Base-by-base conservation (phyloP, 2,888 invertebrate genomes). In the Diloba caeruleocephala region DNA sequence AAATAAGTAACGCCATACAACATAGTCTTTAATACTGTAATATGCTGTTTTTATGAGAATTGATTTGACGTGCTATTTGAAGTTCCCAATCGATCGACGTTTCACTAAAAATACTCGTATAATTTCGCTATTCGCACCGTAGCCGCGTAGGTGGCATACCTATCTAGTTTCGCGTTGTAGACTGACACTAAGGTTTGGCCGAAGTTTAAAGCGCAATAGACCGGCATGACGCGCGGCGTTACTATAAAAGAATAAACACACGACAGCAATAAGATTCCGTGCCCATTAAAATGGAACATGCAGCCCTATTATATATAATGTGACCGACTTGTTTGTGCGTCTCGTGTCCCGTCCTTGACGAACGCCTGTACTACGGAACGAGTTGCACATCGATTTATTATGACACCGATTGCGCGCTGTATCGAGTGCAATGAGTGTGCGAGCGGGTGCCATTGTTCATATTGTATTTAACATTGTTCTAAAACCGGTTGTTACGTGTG, bases 381-480 rank as follows among this genome's bases (percentile, higher is more conserved):
- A 74, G 82, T 79, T 82, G 72, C 73, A 75, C 73, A 71, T 73
- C 63, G 71, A 78, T 80, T 76, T 77, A 76, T 81, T 78, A 78
- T 79, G 77, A 77, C 73, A 74, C 55, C 62, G 59, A 60, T 58
- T 51, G 61, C 33, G 26, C 26, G 14, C 41, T 17, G 15, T 26
- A 36, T 53, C 29, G 26, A 59, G 37, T 39, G 51, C 37, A 67
- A 37, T 67, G 39, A 39, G 46, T 34, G 60, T 32, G 45, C 45
- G 28, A 57, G 42, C 31, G 21, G 5, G 25, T 29, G 34, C 43
- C 59, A 59, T 68, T 69, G 68, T 67, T 52, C 50, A 26, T 26
- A 29, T 33, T 28, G 50, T 29, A 50, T 32, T 46, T 37, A 29
- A 61, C 41, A 51, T 52, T 43, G 36, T 59, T 46, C 43, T 34